These are phyloP conservation scores for Dysmachus trigonus DNA, from an alignment of 2,888 invertebrate genomes.

Conservation along the genomic window DNA sequence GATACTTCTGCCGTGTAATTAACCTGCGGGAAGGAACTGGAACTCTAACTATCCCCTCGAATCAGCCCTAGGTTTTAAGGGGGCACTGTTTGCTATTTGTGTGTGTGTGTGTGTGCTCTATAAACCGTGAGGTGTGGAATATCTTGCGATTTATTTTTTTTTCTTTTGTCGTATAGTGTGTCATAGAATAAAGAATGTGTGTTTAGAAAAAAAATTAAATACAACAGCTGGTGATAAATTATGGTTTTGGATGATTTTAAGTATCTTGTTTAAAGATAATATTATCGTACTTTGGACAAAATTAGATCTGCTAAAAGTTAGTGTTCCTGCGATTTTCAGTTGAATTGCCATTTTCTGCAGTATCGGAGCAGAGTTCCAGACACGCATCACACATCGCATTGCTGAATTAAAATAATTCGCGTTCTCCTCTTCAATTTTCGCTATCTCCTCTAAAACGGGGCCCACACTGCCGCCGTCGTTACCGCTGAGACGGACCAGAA, in stretches of 20 bases:
- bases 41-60: not conserved
- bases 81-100: not conserved
- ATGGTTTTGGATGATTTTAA: not conserved
- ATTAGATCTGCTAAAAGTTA: not conserved
- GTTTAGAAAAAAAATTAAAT: not conserved
- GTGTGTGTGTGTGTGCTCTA: not conserved
- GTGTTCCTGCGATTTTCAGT: not conserved
- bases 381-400: not conserved
- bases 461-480: not conserved
- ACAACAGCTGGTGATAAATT: not conserved
- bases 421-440: slow-evolving; percentile 5
- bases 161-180: not conserved
- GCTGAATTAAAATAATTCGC: slow-evolving; percentile 19
- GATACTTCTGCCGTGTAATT: slow-evolving; percentile 15
- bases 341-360: slow-evolving; percentile 6
- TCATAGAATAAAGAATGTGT: not conserved
- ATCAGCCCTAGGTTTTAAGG: not conserved
- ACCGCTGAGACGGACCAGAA: not conserved
- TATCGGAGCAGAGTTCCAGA: not conserved
- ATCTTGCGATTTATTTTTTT: not conserved
- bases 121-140: not conserved
- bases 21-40: not conserved
- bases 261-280: too few relatives aligned
- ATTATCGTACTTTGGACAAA: not conserved
- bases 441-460: slow-evolving; percentile 9